Evolutionary conservation across 2,113 vertebrate genomes (phyloP).

Genomic region (Neolamprologus brichardi): DNA sequence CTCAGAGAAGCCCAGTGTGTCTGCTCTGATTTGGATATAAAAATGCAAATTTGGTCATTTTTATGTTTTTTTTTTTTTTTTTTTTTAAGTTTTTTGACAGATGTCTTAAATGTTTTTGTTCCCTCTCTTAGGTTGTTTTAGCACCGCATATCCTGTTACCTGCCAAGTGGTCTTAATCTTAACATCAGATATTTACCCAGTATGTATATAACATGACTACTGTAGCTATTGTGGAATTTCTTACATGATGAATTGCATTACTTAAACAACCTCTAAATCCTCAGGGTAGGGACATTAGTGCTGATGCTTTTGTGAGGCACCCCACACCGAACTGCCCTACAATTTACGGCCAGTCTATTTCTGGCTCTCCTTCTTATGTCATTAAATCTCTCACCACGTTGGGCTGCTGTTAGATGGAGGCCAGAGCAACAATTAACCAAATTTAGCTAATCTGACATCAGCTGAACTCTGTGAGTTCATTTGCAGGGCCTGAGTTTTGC

Average conservation of each 20-base stretch:
- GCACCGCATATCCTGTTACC: neutral
- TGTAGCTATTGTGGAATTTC: neutral
- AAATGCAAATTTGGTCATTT: neutral
- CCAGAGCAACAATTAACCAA: conserved; percentile 2
- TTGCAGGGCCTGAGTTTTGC: neutral
- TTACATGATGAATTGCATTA: neutral
- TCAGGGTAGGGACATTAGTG: neutral
- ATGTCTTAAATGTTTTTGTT: neutral
- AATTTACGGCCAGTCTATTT: neutral
- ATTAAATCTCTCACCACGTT: neutral
- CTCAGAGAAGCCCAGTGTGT: neutral
- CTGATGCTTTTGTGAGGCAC: neutral
- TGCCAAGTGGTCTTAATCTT: neutral
- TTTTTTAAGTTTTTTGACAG: neutral
- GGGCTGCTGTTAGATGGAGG: neutral
- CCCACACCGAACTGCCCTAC: neutral
- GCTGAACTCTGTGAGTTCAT: neutral
- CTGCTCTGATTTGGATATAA: neutral
- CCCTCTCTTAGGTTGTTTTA: neutral
- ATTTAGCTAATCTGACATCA: conserved; percentile 5
- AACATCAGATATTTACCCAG: neutral
- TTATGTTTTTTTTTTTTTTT: neutral
- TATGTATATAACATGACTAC: neutral
- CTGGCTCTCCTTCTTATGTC: neutral
- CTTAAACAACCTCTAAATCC: neutral